Conservation (phyloP, 2,888 invertebrate genomes). For the Ormyrus labotus region DNA sequence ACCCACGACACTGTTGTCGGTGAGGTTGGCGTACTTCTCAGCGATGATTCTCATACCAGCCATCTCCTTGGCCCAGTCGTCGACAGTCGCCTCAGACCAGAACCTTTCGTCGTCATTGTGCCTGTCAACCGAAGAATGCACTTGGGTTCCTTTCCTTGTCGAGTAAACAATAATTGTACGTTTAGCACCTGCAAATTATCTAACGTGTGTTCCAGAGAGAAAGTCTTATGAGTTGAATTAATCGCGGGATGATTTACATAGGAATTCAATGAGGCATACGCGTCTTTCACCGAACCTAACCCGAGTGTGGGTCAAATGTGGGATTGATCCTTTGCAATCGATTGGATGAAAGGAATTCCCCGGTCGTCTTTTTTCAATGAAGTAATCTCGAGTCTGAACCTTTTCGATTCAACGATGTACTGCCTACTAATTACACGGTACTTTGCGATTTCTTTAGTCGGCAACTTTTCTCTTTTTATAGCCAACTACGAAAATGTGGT, state of each 20-base stretch:
- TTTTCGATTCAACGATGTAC: background rate
- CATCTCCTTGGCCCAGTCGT: conserved; percentile 97
- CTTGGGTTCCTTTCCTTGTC: conserved; percentile 11
- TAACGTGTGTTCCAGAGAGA: conserved; percentile 22
- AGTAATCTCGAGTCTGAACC: too few relatives aligned
- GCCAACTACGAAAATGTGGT: too few relatives aligned
- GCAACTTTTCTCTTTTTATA: too few relatives aligned
- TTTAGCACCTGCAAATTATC: background rate
- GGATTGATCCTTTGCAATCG: conserved; percentile 24
- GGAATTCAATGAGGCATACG: conserved; percentile 20
- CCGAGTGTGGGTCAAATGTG: conserved; percentile 11
- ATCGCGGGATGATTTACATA: conserved; percentile 35
- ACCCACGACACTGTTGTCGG: conserved; percentile 93
- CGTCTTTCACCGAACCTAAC: conserved; percentile 38
- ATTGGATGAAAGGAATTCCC: background rate
- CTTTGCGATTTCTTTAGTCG: too few relatives aligned
- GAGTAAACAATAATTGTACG: conserved; percentile 7
- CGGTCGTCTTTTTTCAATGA: background rate
- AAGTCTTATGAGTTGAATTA: conserved; percentile 26
- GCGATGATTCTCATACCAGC: conserved; percentile 94
- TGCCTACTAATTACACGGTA: background rate
- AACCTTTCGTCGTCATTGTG: conserved; percentile 94
- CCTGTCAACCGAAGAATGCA: conserved; percentile 75
- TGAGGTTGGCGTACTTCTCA: conserved; percentile 92
- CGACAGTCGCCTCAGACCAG: conserved; percentile 95